These are phyloP conservation scores for Notodonta dromedarius DNA, from an alignment of 2,888 invertebrate species.

Conservation along the genomic window DNA sequence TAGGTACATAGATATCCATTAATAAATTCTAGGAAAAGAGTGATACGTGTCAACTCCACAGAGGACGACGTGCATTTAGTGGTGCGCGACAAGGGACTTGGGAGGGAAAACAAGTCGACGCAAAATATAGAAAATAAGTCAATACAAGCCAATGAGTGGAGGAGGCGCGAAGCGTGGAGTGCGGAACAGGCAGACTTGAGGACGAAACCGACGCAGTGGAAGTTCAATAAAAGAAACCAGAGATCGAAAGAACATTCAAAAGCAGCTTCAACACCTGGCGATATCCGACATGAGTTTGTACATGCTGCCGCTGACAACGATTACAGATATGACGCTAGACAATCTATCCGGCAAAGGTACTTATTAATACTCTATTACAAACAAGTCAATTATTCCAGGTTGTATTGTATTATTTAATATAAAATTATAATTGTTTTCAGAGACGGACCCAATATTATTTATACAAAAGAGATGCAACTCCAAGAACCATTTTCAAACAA, in stretches of 20 bases:
- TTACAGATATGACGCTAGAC: constrained; percentile 74
- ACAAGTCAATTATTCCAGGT: background rate
- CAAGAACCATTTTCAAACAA: constrained; percentile 76
- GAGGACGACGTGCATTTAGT: constrained; percentile 90
- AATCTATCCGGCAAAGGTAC: constrained; percentile 73
- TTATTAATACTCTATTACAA: constrained; percentile 7
- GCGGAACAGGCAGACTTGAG: constrained; percentile 88
- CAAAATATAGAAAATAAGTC: constrained; percentile 90
- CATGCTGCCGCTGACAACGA: constrained; percentile 77
- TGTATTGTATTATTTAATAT: background rate
- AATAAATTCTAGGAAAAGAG: constrained; percentile 88
- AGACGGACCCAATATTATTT: constrained; percentile 82
- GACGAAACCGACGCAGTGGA: constrained; percentile 89
- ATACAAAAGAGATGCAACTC: constrained; percentile 83
- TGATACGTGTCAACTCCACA: constrained; percentile 89
- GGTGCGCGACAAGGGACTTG: constrained; percentile 88
- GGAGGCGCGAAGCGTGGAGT: constrained; percentile 94
- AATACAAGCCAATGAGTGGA: constrained; percentile 91
- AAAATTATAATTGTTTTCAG: constrained; percentile 51
- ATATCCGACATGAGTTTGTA: constrained; percentile 77
- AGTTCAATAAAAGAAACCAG: constrained; percentile 87
- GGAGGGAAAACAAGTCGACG: constrained; percentile 90
- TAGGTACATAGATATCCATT: constrained; percentile 83
- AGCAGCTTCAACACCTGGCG: constrained; percentile 74
- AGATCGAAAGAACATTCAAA: constrained; percentile 79